phyloP scores from a whole-genome alignment of 1,140 invertebrate species.

The Pomacea maculata region DNA sequence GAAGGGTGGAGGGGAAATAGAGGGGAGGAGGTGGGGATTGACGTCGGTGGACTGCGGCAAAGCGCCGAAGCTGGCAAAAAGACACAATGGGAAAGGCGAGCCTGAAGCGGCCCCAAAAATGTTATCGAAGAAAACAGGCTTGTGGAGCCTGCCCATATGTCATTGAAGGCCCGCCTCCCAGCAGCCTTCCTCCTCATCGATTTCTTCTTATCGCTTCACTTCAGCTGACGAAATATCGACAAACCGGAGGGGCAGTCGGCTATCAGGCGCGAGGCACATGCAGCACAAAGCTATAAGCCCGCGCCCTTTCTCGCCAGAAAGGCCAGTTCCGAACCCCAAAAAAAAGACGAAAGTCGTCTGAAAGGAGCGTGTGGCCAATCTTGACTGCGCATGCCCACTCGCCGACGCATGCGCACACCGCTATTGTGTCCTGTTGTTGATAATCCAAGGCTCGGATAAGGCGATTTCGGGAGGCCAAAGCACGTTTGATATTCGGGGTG shows the following conservation, averaged over 20 bases:
- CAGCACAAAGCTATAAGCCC: background rate
- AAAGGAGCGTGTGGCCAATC: constrained; percentile 2
- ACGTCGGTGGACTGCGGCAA: too few relatives aligned
- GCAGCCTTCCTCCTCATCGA: constrained; percentile 13
- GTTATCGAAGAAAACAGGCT: constrained; percentile 5
- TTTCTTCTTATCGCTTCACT: constrained; percentile 24
- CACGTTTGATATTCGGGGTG: constrained; percentile 14
- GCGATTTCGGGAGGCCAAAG: constrained; percentile 2
- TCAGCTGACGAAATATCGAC: constrained; percentile 24
- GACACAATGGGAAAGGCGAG: constrained; percentile 6
- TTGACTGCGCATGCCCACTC: constrained; percentile 10
- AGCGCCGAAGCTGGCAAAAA: background rate
- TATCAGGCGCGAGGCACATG: too few relatives aligned
- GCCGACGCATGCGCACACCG: background rate
- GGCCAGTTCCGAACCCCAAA: background rate
- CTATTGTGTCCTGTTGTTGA: constrained; percentile 20
- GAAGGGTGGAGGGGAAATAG: background rate
- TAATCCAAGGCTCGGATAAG: constrained; percentile 21
- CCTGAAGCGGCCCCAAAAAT: background rate
- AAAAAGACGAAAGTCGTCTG: background rate
- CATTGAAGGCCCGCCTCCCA: background rate
- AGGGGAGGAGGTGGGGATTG: background rate
- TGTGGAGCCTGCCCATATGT: background rate
- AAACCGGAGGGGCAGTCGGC: constrained; percentile 1
- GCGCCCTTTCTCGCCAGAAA: background rate